phyloP scores from a whole-genome alignment of 1,140 invertebrate genomes.

The Vanessa atalanta region DNA sequence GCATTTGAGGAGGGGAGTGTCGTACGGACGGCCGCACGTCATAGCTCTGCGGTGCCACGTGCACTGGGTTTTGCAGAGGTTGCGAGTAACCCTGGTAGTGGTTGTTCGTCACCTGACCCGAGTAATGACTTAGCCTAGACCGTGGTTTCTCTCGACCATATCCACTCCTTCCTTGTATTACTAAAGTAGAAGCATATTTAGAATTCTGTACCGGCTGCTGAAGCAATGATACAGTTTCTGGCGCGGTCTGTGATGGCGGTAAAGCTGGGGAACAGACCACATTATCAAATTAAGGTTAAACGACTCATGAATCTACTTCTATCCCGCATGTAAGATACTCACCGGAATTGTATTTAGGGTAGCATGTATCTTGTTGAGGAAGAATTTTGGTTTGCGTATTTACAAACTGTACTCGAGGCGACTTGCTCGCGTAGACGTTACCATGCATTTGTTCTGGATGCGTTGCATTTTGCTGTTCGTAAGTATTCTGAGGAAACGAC shows the following conservation, averaged over 20 bases:
- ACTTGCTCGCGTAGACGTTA: constrained; percentile 51
- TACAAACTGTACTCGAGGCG: constrained; percentile 55
- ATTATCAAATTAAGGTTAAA: not conserved
- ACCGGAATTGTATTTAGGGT: constrained; percentile 67
- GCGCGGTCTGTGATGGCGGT: constrained; percentile 70
- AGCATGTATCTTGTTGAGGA: constrained; percentile 52
- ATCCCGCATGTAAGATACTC: constrained; percentile 21
- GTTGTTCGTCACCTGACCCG: constrained; percentile 50
- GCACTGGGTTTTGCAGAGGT: constrained; percentile 40
- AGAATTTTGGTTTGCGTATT: constrained; percentile 57
- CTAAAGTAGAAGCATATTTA: constrained; percentile 64
- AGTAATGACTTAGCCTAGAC: constrained; percentile 58
- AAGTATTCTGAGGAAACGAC: constrained; percentile 47
- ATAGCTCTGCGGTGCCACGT: constrained; percentile 38
- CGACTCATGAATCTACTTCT: not conserved
- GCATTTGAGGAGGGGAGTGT: constrained; percentile 52
- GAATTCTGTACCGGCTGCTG: constrained; percentile 68
- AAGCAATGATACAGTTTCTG: constrained; percentile 70
- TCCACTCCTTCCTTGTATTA: constrained; percentile 59
- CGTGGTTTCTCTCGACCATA: constrained; percentile 62
- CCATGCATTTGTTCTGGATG: constrained; percentile 53
- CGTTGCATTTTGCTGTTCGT: constrained; percentile 47
- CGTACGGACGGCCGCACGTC: constrained; percentile 47
- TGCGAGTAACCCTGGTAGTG: constrained; percentile 62
- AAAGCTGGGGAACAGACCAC: constrained; percentile 42